phyloP scores from a whole-genome alignment of 2,888 invertebrate genomes.

The Drosophila nr. perissopoda region DNA sequence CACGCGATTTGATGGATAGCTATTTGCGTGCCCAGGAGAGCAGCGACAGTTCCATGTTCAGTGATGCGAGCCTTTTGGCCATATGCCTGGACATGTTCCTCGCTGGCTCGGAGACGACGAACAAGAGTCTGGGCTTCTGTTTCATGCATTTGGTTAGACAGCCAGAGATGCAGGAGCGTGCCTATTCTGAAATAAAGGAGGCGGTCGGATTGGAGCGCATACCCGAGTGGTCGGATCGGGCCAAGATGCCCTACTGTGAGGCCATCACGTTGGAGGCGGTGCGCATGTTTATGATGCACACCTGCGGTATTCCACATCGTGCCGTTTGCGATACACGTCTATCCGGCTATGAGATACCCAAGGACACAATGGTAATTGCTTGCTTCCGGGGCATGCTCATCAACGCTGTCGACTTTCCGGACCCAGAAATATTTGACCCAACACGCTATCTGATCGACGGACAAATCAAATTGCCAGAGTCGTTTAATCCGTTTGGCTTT shows the following conservation, averaged over 20 bases:
- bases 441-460: slow-evolving; percentile 90
- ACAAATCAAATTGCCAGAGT: slow-evolving; percentile 88
- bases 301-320: slow-evolving; percentile 92
- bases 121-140: slow-evolving; percentile 91
- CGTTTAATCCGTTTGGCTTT: slow-evolving; percentile 91
- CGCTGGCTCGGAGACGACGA: slow-evolving; percentile 94
- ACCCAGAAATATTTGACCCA: slow-evolving; percentile 90
- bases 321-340: slow-evolving; percentile 90
- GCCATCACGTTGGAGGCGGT: slow-evolving; percentile 91
- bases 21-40: slow-evolving; percentile 89
- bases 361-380: slow-evolving; percentile 93
- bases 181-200: slow-evolving; percentile 91
- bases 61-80: slow-evolving; percentile 91
- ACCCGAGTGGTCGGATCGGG: slow-evolving; percentile 90
- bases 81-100: slow-evolving; percentile 94
- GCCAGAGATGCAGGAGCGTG: slow-evolving; percentile 90
- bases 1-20: slow-evolving; percentile 92
- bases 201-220: slow-evolving; percentile 89
- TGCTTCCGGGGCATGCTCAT: slow-evolving; percentile 91
- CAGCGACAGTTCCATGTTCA: slow-evolving; percentile 86
- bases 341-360: slow-evolving; percentile 90
- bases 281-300: slow-evolving; percentile 92
- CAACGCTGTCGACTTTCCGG: slow-evolving; percentile 88
- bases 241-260: slow-evolving; percentile 92
- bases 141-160: slow-evolving; percentile 90